Evolutionary conservation across 2,797 vertebrate species (phyloP).

Genomic region (Rhadinocentrus ornatus): DNA sequence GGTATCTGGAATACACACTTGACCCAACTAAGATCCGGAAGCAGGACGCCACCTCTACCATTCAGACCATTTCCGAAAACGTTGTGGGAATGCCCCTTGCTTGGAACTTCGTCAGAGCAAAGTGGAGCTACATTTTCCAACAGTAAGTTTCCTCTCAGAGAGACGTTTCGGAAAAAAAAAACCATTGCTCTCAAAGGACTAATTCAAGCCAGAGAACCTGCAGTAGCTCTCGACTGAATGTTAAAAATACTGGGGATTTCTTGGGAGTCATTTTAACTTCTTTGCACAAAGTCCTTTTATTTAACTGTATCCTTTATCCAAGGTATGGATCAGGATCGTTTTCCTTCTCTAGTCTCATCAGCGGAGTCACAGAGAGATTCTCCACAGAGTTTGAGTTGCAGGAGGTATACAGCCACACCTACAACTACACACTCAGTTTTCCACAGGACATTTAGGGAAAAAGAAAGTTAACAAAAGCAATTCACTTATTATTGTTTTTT

Average conservation of each 20-base stretch:
- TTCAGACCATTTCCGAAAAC: conserved; percentile 86
- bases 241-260: not conserved
- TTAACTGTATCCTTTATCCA: conserved; percentile 10
- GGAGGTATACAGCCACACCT: conserved; percentile 82
- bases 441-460: not conserved
- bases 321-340: conserved; percentile 91
- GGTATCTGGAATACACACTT: conserved; percentile 89
- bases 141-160: conserved; percentile 82
- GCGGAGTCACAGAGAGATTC: conserved; percentile 84
- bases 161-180: not conserved
- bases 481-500: not conserved
- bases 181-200: accelerated
- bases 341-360: conserved; percentile 87
- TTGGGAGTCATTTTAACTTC: too few species aligned
- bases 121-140: conserved; percentile 84
- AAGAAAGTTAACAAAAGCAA: conserved; percentile 3
- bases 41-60: conserved; percentile 89
- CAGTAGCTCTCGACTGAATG: not conserved
- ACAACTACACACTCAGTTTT: conserved; percentile 3
- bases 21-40: conserved; percentile 89
- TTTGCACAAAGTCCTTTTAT: not conserved
- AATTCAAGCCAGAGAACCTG: not conserved
- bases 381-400: conserved; percentile 87
- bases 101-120: conserved; percentile 91
- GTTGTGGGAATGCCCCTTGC: conserved; percentile 87